phyloP scores from a whole-genome alignment of 92 coral and sea anemone genomes.

The Desmophyllum pertusum region DNA sequence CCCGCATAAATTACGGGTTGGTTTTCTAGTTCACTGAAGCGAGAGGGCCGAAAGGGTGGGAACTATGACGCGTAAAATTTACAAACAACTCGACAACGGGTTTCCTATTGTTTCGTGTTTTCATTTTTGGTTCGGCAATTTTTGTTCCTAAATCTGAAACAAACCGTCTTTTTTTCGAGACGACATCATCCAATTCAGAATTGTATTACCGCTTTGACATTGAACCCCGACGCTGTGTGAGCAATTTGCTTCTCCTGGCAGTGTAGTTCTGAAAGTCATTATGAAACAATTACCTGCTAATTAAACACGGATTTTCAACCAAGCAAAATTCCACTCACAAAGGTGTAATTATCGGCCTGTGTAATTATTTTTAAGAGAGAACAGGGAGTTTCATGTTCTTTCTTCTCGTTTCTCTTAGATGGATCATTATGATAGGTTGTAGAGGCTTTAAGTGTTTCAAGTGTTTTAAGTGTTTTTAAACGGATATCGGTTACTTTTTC shows the following conservation, averaged over 20 bases:
- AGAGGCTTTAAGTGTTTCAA: no score
- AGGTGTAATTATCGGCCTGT: neutral
- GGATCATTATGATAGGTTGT: neutral
- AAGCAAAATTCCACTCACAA: neutral
- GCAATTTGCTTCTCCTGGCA: no score
- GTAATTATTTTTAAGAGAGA: neutral
- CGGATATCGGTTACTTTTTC: neutral
- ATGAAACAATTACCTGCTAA: slow-evolving; percentile 3
- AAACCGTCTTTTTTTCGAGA: neutral
- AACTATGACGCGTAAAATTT: neutral
- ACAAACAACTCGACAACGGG: neutral
- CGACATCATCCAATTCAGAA: neutral
- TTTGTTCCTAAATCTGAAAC: no score
- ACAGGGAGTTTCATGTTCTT: neutral
- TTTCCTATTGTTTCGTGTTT: neutral
- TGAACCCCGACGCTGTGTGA: neutral
- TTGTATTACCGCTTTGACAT: neutral
- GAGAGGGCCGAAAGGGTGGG: neutral
- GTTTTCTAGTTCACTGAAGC: slow-evolving; percentile 35
- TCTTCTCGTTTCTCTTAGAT: neutral
- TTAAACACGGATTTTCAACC: neutral
- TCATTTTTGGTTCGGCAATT: neutral
- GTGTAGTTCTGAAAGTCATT: neutral
- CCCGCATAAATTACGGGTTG: slow-evolving; percentile 26
- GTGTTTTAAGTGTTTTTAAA: no score